phyloP scores from a whole-genome alignment of 1,140 invertebrate species.

The Hestina assimilis region DNA sequence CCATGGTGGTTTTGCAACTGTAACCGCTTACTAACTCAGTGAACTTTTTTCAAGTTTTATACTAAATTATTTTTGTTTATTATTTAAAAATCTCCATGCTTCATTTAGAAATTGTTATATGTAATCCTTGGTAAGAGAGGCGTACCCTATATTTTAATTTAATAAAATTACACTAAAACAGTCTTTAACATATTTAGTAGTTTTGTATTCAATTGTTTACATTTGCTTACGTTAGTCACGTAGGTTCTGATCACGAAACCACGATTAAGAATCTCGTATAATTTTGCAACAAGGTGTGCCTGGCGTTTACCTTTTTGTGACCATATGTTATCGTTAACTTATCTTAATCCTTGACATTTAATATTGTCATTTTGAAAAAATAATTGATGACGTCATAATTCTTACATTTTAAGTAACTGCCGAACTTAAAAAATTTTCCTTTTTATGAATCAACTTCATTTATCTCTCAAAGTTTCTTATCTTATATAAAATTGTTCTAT shows the following conservation, averaged over 20 bases:
- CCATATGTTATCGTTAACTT: background rate
- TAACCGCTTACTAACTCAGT: no score
- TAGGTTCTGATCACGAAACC: conserved; percentile 53
- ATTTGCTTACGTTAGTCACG: conserved; percentile 44
- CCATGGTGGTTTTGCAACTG: no score
- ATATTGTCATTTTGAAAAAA: background rate
- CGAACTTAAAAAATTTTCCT: background rate
- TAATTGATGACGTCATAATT: background rate
- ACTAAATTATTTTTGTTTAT: no score
- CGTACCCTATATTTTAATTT: conserved; percentile 10
- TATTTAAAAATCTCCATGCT: no score
- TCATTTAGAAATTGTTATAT: no score
- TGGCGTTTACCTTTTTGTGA: conserved; percentile 11
- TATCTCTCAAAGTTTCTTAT: no score
- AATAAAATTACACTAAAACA: conserved; percentile 2
- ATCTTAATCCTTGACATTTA: background rate
- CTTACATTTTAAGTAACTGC: background rate
- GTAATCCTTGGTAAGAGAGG: background rate
- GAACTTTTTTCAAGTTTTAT: no score
- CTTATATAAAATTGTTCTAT: no score
- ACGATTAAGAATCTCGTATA: conserved; percentile 43
- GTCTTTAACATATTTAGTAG: conserved; percentile 18
- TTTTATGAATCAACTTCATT: no score
- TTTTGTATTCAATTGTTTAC: conserved; percentile 39
- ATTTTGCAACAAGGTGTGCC: conserved; percentile 29